Evolutionary conservation across 1,140 invertebrate genomes (phyloP), one percentile per base, ranked within the genome.

Genomic region (Anoplolepis gracilipes): DNA sequence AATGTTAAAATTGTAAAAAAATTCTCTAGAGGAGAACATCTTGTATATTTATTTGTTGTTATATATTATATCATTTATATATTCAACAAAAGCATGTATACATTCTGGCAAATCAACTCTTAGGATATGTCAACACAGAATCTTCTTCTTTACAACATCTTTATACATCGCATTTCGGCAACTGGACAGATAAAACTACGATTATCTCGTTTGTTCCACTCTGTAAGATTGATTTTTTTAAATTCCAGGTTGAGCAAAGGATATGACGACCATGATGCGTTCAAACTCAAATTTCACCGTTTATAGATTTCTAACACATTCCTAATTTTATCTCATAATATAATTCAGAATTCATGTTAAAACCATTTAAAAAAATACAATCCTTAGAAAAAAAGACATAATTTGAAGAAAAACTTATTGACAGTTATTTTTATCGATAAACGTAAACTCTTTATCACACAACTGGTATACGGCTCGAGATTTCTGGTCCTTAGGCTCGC

Each of bases 61-160:
- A 53, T 70, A 30, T 70, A 70, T 75, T 72, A 16, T 75, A 46
- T 64, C 49, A 11, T 73, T 81, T 25, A 78, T 88, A 81, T 90
- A 90, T 90, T 90, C 85, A 88, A 88, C 84, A 90, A 88, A 90
- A 86, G 87, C 86, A 86, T 90, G 61, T 90, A 90, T n/a, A 22
- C n/a, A 28, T 85, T 86, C 46, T 79, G n/a, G 25, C 76, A 72
- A 28, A 10, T 77, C 65, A 88, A 79, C 59, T 86, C 11, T 81
- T 76, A 90, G 57, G 88, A 90, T 90, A 90, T 90, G 88, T 90
- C 42, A 90, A 90, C 88, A 90, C 88, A 86, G 86, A 90, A 90
- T 72, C 57, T 59, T 53, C 57, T n/a, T 85, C 33, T 89, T 90
- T 85, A 87, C 64, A 90, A 10, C 53, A 82, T 73, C 57, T 87